Evolutionary conservation across 2,113 vertebrate genomes (phyloP).

Genomic region (Tupaia chinensis): DNA sequence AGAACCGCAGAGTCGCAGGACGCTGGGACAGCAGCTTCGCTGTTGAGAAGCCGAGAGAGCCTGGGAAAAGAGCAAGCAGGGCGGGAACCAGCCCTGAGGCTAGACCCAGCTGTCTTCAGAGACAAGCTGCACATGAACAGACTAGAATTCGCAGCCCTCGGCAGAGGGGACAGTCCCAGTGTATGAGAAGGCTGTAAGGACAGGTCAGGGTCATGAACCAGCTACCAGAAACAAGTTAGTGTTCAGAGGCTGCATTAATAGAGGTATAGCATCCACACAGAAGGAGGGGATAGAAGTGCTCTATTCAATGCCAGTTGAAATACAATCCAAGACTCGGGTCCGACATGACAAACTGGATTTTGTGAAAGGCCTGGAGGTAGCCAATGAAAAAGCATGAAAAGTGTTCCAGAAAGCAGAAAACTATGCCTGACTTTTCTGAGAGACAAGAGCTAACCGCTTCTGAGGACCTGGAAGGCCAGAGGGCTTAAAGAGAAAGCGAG

Average conservation of each 20-base stretch:
- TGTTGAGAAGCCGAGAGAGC: not conserved
- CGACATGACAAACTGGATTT: not conserved
- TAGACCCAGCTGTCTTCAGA: not conserved
- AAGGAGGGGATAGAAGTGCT: not conserved
- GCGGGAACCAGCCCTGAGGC: not conserved
- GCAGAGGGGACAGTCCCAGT: not conserved
- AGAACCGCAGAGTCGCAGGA: not conserved
- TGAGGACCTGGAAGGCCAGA: not conserved
- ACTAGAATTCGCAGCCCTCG: not conserved
- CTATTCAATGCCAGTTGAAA: not conserved
- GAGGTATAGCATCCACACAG: not conserved
- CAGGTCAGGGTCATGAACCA: not conserved
- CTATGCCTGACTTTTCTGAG: not conserved
- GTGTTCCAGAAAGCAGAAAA: not conserved
- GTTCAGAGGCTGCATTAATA: not conserved
- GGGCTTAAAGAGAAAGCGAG: not conserved
- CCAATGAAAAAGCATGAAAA: not conserved
- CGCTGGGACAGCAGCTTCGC: not conserved
- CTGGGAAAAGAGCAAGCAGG: not conserved
- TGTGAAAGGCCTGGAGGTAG: not conserved
- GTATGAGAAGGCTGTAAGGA: not conserved
- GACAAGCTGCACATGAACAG: not conserved
- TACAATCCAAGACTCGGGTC: not conserved
- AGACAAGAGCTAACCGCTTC: not conserved
- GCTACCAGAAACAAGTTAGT: slow-evolving; percentile 41